Evolutionary conservation across 2,888 invertebrate genomes (phyloP).

Genomic region (Melinopterus prodromus): DNA sequence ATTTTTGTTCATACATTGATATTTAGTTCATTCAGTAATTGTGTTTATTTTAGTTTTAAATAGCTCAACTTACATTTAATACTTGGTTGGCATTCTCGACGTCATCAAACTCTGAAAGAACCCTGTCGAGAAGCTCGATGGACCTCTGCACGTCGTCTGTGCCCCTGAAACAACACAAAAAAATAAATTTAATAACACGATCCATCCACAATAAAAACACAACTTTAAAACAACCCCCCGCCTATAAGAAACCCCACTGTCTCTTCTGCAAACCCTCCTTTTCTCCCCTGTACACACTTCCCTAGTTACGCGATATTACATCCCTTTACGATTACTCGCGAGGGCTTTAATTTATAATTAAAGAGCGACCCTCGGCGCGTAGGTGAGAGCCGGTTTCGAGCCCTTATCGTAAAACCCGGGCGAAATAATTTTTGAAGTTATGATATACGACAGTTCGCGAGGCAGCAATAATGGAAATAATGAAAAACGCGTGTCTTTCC

Average conservation of each 20-base stretch:
- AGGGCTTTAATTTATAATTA: neutral
- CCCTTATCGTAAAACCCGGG: neutral
- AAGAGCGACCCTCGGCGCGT: neutral
- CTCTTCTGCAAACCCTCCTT: no score
- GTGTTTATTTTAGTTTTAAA: neutral
- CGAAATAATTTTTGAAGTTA: neutral
- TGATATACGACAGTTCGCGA: neutral
- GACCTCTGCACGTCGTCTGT: slow-evolving; percentile 90
- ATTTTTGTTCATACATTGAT: no score
- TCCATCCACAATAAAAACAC: neutral
- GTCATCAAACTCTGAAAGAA: slow-evolving; percentile 91
- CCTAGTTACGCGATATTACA: neutral
- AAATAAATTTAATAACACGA: neutral
- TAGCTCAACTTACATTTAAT: slow-evolving; percentile 49
- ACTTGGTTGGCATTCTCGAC: slow-evolving; percentile 68
- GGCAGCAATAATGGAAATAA: slow-evolving; percentile 4
- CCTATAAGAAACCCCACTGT: neutral
- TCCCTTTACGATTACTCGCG: neutral
- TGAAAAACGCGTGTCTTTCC: neutral
- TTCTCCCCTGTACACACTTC: neutral
- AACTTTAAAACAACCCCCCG: neutral
- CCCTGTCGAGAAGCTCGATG: slow-evolving; percentile 86
- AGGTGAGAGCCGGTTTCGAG: neutral
- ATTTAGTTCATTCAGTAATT: neutral
- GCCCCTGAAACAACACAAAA: slow-evolving; percentile 68